Conservation (phyloP, 2,888 invertebrate genomes). For the Tolmerus cingulatus region DNA sequence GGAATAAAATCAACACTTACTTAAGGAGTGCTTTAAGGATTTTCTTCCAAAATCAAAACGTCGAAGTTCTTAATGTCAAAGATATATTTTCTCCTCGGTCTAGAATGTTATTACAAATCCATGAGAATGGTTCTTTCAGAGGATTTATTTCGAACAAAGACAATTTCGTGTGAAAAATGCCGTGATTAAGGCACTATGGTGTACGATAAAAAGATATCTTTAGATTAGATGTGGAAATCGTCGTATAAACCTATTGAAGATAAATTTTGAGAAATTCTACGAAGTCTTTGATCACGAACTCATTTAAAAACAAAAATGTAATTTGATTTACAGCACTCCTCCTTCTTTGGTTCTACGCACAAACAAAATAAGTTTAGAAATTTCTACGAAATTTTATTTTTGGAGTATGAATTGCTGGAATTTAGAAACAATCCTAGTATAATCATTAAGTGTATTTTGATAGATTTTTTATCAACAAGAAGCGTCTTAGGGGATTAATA, state of each 20-base stretch:
- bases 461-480: no score
- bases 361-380: neutral
- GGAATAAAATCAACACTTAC: neutral
- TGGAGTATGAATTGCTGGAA: no score
- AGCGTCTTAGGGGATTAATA: no score
- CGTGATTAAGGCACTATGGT: neutral
- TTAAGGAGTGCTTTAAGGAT: neutral
- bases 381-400: no score
- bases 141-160: neutral
- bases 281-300: neutral
- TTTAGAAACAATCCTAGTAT: no score
- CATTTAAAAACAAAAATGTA: neutral
- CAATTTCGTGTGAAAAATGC: neutral
- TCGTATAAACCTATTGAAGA: neutral
- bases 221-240: neutral
- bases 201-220: no score
- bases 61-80: neutral
- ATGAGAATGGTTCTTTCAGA: neutral
- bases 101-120: neutral
- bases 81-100: neutral
- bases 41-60: neutral
- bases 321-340: neutral
- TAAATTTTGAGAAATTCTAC: neutral
- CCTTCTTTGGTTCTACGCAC: neutral
- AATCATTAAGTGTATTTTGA: no score